Base-by-base conservation (phyloP, 1,140 invertebrate genomes). In the Harpegnathos saltator region DNA sequence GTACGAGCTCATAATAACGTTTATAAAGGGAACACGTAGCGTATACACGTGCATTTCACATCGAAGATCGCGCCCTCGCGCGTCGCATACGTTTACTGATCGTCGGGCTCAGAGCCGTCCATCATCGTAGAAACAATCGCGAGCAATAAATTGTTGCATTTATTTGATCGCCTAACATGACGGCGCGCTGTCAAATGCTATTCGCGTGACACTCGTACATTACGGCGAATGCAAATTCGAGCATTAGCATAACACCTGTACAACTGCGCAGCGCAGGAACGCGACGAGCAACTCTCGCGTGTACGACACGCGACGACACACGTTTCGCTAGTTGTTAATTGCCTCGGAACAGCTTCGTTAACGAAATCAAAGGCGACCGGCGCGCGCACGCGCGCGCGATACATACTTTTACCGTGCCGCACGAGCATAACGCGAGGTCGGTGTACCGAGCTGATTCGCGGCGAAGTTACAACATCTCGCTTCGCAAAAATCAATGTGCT, bases 211-310 rank as follows among this genome's bases (percentile, higher is more conserved):
- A 26, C 24, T 59, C 19, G 38, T 61, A 74, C 22, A 33, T 58
- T 58, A 59, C 29, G 69, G 44, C 38, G 11, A 3, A 74, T 74
- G 56, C 54, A 74, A 61, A 74, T 74, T 61, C 44, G 11, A 17
- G n/a, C 71, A 61, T 74, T 74, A 74, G 56, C 71, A 74, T 74
- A 61, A 74, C 71, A 61, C 33, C 58, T 73, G 69, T 73, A 73
- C 69, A 17, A 72, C 22, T 17, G 59, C 38, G 11, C 15, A 44
- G 17, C 38, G 14, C 38, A 61, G n/a, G 59, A 11, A 59, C 22
- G 19, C 22, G 15, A 4, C 19, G 44, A 24, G 1, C 1, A 33
- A 5, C 29, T 1, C 29, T 33, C 29, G 33, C 50, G n/a, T 29
- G 68, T 56, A 14, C 71, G 19, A 19, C 22, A 11, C 33, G 22